Conservation (phyloP, 1,140 invertebrate genomes). For the Tachypleus tridentatus region DNA sequence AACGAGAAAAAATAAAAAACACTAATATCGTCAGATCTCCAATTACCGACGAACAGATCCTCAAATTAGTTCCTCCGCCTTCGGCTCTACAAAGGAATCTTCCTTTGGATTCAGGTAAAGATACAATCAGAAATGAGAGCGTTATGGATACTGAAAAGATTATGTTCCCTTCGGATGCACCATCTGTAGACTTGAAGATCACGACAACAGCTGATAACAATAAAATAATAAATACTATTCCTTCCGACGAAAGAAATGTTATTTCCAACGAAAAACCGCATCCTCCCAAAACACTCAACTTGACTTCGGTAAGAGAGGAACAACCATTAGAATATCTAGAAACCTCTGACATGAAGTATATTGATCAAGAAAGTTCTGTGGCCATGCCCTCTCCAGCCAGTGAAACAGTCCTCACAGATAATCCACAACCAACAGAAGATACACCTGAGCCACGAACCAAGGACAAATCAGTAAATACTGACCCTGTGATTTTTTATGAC, state of each 20-base stretch:
- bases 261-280: not conserved
- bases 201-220: not conserved
- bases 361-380: slow-evolving; percentile 4
- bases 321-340: not conserved
- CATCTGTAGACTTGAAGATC: not conserved
- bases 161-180: not conserved
- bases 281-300: not conserved
- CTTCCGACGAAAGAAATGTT: not conserved
- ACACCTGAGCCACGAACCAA: not conserved
- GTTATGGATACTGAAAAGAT: not conserved
- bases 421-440: not conserved
- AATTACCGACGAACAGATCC: not conserved
- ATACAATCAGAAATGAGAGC: not conserved
- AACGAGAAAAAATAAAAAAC: not conserved
- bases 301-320: not conserved
- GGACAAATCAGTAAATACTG: not conserved
- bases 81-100: not conserved
- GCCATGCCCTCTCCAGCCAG: not conserved
- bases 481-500: not conserved
- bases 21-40: slow-evolving; percentile 1
- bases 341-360: slow-evolving; percentile 3
- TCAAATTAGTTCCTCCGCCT: not conserved
- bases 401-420: not conserved
- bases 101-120: not conserved
- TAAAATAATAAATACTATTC: not conserved